Evolutionary conservation across 1,140 invertebrate genomes (phyloP).

Genomic region (Oedothorax gibbosus): DNA sequence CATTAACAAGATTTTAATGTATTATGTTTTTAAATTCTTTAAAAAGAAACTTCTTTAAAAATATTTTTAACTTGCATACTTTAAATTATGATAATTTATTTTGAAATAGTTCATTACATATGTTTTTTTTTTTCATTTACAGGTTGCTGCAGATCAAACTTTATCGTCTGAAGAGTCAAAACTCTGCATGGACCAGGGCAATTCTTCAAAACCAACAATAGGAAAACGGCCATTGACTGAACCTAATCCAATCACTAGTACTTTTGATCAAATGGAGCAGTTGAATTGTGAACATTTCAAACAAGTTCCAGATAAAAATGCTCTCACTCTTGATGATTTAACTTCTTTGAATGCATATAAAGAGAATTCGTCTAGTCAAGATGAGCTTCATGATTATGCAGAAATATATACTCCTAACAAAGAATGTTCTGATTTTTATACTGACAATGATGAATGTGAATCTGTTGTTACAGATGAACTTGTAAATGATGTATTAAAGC

Average conservation of each 20-base stretch:
- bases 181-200: background rate
- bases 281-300: constrained; percentile 11
- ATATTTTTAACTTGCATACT: too few relatives aligned
- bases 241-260: background rate
- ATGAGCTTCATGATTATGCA: constrained; percentile 88
- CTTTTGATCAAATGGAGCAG: constrained; percentile 3
- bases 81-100: too few relatives aligned
- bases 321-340: constrained; percentile 16
- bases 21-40: too few relatives aligned
- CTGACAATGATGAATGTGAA: constrained; percentile 37
- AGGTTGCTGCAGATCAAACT: constrained; percentile 3
- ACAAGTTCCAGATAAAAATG: constrained; percentile 21
- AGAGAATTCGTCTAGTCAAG: constrained; percentile 58
- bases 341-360: constrained; percentile 30
- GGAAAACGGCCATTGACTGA: constrained; percentile 14
- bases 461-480: constrained; percentile 67
- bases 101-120: background rate
- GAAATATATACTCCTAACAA: constrained; percentile 94
- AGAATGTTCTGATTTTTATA: constrained; percentile 75
- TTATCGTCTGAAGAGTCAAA: background rate
- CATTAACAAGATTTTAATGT: too few relatives aligned
- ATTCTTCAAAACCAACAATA: background rate
- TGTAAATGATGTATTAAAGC: constrained; percentile 69
- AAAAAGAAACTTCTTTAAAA: too few relatives aligned
- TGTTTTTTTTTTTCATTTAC: background rate